Evolutionary conservation across 2,888 invertebrate genomes (phyloP), one percentile per base, ranked within the genome.

Genomic region (Eremobia ochroleuca): DNA sequence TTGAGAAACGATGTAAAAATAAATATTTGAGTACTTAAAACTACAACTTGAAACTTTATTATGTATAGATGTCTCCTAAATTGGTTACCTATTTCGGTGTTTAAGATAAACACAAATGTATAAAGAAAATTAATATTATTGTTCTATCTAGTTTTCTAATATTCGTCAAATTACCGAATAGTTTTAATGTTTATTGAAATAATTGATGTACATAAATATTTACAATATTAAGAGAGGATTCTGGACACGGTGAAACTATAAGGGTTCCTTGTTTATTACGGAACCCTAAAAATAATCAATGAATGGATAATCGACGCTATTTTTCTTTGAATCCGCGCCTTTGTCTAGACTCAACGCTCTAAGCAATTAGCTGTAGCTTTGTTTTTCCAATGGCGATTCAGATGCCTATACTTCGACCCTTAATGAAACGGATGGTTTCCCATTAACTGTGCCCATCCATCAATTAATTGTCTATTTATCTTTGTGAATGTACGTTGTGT

Each of bases 381-480:
- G 28, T 59, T 40, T 43, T 64, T 28, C 46, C 15, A 73, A 58
- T 74, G n/a, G 43, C 28, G 15, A 82, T 70, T 73, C 34, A 55
- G 58, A 49, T 68, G 62, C 13, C 34, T 62, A 64, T 67, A 64
- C 49, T 70, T 69, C 55, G 61, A 69, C 4, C 18, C 65, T 67
- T 79, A 85, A 85, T 85, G 72, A 81, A 78, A 85, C 61, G 71
- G 61, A 85, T 85, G 66, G 62, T 71, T 85, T 62, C 76, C 74
- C 61, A 83, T 85, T 81, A 83, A 64, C 55, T 66, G 31, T 58
- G 34, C 34, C 49, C 49, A 80, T 85, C 58, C 67, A 83, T 82
- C 68, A 73, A 73, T 71, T 37, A 59, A 73, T 71, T 37, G 52
- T 68, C 28, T 67, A 43, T 79, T 79, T 67, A 68, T 64, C 67